Evolutionary conservation across 2,888 invertebrate genomes (phyloP).

Genomic region (Drosophila tripunctata): DNA sequence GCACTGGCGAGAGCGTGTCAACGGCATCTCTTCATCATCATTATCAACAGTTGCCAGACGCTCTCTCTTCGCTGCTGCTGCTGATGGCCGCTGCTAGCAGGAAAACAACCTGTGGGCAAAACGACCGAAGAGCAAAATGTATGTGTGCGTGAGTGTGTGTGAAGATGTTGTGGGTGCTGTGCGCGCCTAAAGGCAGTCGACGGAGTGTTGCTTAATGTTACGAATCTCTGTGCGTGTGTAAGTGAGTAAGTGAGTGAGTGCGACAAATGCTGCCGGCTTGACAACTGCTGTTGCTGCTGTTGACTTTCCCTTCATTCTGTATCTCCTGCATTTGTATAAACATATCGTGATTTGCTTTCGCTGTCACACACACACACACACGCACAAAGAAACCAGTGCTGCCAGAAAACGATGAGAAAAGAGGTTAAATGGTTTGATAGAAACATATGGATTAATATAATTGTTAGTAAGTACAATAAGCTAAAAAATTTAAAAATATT

Average conservation of each 20-base stretch:
- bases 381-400: too few species aligned
- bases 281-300: slow-evolving; percentile 17
- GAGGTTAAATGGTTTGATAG: too few species aligned
- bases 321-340: too few species aligned
- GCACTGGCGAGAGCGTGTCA: slow-evolving; percentile 32
- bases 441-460: too few species aligned
- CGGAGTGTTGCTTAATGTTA: slow-evolving; percentile 64
- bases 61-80: slow-evolving; percentile 13
- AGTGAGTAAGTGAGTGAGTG: slow-evolving; percentile 1
- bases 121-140: background rate
- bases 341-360: slow-evolving; percentile 24
- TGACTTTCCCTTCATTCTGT: too few species aligned
- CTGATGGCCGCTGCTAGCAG: background rate
- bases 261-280: slow-evolving; percentile 19
- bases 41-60: slow-evolving; percentile 68
- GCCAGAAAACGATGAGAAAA: too few species aligned
- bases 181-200: slow-evolving; percentile 32
- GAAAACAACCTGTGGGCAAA: slow-evolving; percentile 36
- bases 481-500: too few species aligned
- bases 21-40: slow-evolving; percentile 61
- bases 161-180: slow-evolving; percentile 8
- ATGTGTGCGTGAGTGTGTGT: too few species aligned
- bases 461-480: too few species aligned
- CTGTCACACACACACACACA: slow-evolving; percentile 19
- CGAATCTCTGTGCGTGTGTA: slow-evolving; percentile 5